These are phyloP conservation scores for Amblyornis subalaris DNA, from an alignment of 2,113 vertebrate species.

Conservation along the genomic window DNA sequence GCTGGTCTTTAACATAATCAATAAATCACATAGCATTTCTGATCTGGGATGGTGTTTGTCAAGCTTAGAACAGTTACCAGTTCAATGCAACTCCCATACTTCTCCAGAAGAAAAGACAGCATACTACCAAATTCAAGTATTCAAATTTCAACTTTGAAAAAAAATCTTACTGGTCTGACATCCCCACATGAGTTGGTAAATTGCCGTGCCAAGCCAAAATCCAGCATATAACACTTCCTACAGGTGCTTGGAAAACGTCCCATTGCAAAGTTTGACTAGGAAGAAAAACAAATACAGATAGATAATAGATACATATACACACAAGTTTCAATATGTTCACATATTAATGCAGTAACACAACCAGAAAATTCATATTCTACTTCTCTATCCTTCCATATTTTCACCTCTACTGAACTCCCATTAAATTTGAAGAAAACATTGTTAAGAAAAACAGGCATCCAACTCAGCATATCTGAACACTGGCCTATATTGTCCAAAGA, in stretches of 20 bases:
- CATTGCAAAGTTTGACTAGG: conserved; percentile 98
- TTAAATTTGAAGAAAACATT: neutral
- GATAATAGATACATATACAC: neutral
- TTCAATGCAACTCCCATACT: neutral
- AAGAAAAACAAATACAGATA: conserved; percentile 47
- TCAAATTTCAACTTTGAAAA: neutral
- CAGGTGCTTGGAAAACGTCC: conserved; percentile 96
- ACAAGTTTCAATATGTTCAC: neutral
- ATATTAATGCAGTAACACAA: neutral
- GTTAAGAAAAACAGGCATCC: neutral
- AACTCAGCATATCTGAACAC: neutral
- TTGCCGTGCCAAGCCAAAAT: conserved; percentile 96
- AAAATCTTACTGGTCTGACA: conserved; percentile 91
- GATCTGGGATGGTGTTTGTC: neutral
- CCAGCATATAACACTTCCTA: conserved; percentile 97
- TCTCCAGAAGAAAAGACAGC: neutral
- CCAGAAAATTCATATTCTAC: neutral
- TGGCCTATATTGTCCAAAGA: neutral
- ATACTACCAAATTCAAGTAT: neutral
- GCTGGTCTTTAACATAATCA: neutral
- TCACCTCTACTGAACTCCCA: neutral
- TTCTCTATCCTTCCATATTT: neutral
- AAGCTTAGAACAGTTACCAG: neutral
- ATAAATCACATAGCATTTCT: neutral
- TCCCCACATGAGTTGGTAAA: conserved; percentile 98